Conservation (phyloP, 2,113 vertebrate genomes). For the Hippocampus abdominalis region DNA sequence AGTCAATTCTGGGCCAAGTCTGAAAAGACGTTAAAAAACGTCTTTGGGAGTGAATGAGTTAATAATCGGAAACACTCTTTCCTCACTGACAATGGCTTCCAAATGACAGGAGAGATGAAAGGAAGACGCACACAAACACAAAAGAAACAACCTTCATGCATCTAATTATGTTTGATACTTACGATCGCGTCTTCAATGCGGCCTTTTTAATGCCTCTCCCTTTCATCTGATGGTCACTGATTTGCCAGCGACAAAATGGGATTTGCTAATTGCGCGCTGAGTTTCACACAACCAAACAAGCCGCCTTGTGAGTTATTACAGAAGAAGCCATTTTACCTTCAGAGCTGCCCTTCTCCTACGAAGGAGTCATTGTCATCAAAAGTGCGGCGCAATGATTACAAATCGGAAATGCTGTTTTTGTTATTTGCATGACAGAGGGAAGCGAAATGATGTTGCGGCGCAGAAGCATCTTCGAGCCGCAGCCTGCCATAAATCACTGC, state of each 20-base stretch:
- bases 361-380: slow-evolving; percentile 42
- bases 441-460: slow-evolving; percentile 50
- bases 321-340: slow-evolving; percentile 16
- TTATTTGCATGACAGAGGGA: slow-evolving; percentile 68
- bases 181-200: slow-evolving; percentile 3
- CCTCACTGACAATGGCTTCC: neutral
- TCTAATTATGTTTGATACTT: slow-evolving; percentile 39
- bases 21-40: no score
- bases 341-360: slow-evolving; percentile 1
- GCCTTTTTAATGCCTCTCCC: slow-evolving; percentile 14
- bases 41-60: neutral
- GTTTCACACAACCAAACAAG: slow-evolving; percentile 12
- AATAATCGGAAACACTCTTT: slow-evolving; percentile 25
- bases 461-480: slow-evolving; percentile 31
- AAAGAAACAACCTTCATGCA: slow-evolving; percentile 4
- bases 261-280: slow-evolving; percentile 38
- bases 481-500: slow-evolving; percentile 55
- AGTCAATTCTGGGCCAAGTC: no score
- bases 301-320: slow-evolving; percentile 11
- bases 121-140: slow-evolving; percentile 8
- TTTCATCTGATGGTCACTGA: slow-evolving; percentile 50
- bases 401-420: slow-evolving; percentile 53
- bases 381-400: slow-evolving; percentile 55
- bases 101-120: slow-evolving; percentile 14
- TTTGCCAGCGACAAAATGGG: slow-evolving; percentile 21